Percentiles rank a stretch among this genome's conserved stretches.
Conservation (phyloP, 2,888 invertebrate species). For the Linyphia triangularis region DNA sequence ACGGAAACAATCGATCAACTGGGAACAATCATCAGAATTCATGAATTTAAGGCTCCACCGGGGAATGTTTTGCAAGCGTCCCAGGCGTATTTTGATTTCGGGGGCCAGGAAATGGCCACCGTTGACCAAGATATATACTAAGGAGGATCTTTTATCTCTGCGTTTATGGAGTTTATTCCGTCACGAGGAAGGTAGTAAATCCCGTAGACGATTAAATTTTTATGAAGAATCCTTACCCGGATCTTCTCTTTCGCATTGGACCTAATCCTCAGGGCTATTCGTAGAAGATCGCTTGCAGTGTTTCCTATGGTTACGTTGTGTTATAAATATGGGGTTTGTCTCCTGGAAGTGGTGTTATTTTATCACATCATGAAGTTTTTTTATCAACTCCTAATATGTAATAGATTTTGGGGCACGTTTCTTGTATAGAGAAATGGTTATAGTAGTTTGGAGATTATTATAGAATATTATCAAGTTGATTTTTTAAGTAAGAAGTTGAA, state of each 20-base stretch:
- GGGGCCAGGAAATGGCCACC: conserved; percentile 39
- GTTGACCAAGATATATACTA: conserved; percentile 56
- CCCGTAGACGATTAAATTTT: conserved; percentile 49
- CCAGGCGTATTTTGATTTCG: conserved; percentile 55
- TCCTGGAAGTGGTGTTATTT: background rate
- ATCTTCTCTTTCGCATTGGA: background rate
- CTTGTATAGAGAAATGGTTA: background rate
- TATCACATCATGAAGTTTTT: background rate
- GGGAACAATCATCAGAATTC: conserved; percentile 66
- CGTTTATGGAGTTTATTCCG: conserved; percentile 55
- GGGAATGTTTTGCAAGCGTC: conserved; percentile 47
- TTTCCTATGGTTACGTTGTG: background rate
- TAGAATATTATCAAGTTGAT: no score
- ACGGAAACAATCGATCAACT: conserved; percentile 59
- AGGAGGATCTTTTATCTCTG: conserved; percentile 41
- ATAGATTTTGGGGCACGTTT: background rate
- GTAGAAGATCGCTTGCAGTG: background rate
- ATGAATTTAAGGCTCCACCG: conserved; percentile 61
- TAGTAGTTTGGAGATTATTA: no score
- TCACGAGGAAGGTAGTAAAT: conserved; percentile 43
- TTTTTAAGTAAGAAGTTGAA: no score
- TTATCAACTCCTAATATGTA: background rate
- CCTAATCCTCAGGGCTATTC: conserved; percentile 4
- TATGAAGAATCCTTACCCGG: conserved; percentile 17
- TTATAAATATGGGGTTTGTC: background rate